Evolutionary conservation across 2,888 invertebrate species (phyloP).

Genomic region (Halocaridina rubra): DNA sequence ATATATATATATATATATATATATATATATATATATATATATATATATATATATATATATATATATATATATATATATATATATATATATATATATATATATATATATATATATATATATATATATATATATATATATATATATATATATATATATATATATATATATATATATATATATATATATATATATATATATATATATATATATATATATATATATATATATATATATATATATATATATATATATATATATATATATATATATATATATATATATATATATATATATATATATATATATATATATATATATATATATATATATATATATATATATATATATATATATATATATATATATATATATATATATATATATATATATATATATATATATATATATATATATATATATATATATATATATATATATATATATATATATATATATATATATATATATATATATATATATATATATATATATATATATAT

Average conservation of each 20-base stretch:
- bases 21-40: neutral
- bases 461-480: neutral
- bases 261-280: neutral
- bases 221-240: neutral
- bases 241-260: neutral
- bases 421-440: neutral
- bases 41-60: neutral
- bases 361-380: neutral
- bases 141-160: neutral
- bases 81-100: neutral
- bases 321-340: neutral
- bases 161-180: neutral
- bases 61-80: neutral
- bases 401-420: neutral
- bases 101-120: neutral
- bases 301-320: neutral
- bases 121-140: neutral
- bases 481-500: neutral
- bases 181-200: neutral
- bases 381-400: neutral
- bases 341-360: neutral
- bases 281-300: neutral
- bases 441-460: neutral
- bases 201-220: neutral
- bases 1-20: neutral